phyloP scores from a whole-genome alignment of 1,140 invertebrate species.

The Microvelia longipes region DNA sequence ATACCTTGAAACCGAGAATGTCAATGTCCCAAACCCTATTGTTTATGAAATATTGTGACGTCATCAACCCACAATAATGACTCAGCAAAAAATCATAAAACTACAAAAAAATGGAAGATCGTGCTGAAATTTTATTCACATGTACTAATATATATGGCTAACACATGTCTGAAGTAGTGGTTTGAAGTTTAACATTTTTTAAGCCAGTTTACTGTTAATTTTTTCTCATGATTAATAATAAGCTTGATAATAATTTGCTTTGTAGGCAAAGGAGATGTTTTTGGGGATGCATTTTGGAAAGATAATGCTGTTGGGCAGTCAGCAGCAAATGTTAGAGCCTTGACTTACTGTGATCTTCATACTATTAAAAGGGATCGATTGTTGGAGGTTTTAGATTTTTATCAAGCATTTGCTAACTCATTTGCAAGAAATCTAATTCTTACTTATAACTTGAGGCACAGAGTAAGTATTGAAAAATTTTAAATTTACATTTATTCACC shows the following conservation, averaged over 20 bases:
- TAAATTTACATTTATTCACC: slow-evolving; percentile 1
- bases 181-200: too few species aligned
- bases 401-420: slow-evolving; percentile 98
- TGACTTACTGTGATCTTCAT: slow-evolving; percentile 99
- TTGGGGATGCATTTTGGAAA: slow-evolving; percentile 99
- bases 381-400: slow-evolving; percentile 96
- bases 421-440: slow-evolving; percentile 95
- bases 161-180: too few species aligned
- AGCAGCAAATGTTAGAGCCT: slow-evolving; percentile 91
- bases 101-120: too few species aligned
- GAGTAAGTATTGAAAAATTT: slow-evolving; percentile 41
- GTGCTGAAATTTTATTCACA: too few species aligned
- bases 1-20: too few species aligned
- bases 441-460: slow-evolving; percentile 94
- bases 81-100: too few species aligned
- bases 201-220: too few species aligned
- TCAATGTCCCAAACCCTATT: too few species aligned
- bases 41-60: too few species aligned
- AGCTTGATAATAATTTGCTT: slow-evolving; percentile 14
- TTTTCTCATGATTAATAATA: too few species aligned
- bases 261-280: slow-evolving; percentile 92
- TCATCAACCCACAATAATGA: too few species aligned
- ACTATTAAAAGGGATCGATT: slow-evolving; percentile 93
- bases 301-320: slow-evolving; percentile 91
- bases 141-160: too few species aligned